Evolutionary conservation across 2,797 vertebrate species (phyloP).

Genomic region (Apodemus agrarius): DNA sequence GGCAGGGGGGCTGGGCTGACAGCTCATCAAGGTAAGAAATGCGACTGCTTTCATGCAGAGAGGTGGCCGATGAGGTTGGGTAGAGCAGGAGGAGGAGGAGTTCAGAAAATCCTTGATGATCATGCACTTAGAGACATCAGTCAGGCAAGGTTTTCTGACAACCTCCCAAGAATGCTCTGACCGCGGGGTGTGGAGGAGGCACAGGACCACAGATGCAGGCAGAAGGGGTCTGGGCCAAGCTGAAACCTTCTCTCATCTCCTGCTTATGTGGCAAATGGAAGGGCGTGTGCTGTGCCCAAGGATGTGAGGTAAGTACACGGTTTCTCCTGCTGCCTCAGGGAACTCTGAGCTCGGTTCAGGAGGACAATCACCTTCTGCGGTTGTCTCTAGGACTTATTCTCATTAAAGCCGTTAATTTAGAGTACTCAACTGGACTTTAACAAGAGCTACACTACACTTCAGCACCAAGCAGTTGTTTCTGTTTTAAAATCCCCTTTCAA

Average conservation of each 20-base stretch:
- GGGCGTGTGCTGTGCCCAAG: not conserved
- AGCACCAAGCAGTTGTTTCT: not conserved
- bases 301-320: not conserved
- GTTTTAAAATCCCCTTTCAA: constrained; percentile 42
- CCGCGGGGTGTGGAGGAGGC: not conserved
- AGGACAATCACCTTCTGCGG: not conserved
- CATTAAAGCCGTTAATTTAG: not conserved
- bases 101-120: constrained; percentile 21
- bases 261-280: not conserved
- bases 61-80: not conserved
- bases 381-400: not conserved
- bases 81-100: not conserved
- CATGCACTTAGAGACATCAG: not conserved
- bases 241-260: not conserved
- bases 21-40: not conserved
- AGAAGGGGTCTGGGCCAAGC: not conserved
- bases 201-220: not conserved
- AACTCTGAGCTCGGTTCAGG: not conserved
- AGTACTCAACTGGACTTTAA: not conserved
- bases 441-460: not conserved
- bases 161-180: not conserved
- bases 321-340: not conserved
- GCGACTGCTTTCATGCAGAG: not conserved
- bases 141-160: not conserved
- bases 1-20: not conserved